Conservation (phyloP, 2,113 vertebrate species). For the Ivindomyrus marchei region DNA sequence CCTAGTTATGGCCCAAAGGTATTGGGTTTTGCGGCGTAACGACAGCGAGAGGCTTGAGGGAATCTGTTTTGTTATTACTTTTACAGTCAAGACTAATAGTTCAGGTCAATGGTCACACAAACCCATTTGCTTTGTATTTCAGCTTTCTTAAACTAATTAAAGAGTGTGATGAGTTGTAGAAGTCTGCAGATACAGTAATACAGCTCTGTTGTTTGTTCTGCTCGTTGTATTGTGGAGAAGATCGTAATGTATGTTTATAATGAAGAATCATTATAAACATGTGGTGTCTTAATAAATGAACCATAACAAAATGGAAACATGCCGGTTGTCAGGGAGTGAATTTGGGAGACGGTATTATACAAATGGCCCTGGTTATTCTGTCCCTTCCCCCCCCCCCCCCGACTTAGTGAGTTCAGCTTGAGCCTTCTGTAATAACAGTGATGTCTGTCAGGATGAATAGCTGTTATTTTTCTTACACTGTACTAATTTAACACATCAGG, state of each 20-base stretch:
- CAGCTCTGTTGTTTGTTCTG: neutral
- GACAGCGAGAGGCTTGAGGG: neutral
- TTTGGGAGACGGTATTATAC: neutral
- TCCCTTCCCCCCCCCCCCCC: neutral
- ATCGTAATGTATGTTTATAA: neutral
- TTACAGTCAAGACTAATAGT: neutral
- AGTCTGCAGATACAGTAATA: neutral
- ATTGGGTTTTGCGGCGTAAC: neutral
- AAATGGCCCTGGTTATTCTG: neutral
- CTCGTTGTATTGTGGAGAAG: neutral
- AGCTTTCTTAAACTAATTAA: neutral
- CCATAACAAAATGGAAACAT: neutral
- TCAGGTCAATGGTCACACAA: neutral
- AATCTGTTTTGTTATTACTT: neutral
- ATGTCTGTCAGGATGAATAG: constrained; percentile 11
- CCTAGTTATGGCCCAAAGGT: neutral
- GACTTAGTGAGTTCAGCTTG: neutral
- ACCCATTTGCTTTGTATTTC: neutral
- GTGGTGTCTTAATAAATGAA: neutral
- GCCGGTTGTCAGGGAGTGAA: neutral
- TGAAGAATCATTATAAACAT: neutral
- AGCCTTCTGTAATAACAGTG: constrained; percentile 13
- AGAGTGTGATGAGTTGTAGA: neutral
- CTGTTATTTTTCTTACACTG: constrained; percentile 50
- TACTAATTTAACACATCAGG: constrained; percentile 49